Conservation (phyloP, 2,113 vertebrate genomes). For the Pardalotus punctatus region DNA sequence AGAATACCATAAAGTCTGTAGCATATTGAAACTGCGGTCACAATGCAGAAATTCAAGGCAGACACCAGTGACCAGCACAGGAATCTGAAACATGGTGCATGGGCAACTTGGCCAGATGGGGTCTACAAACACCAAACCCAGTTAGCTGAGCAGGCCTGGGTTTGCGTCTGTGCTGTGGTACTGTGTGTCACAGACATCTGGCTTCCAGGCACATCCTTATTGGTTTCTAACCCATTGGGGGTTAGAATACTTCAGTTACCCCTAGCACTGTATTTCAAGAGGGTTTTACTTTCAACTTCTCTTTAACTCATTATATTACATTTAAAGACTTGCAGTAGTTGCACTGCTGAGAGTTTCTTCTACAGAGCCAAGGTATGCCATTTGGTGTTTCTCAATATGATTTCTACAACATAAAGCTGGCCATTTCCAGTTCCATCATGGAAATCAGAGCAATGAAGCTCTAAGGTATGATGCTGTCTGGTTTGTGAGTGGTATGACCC, state of each 20-base stretch:
- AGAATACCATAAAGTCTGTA: not conserved
- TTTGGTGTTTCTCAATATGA: not conserved
- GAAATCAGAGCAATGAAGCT: not conserved
- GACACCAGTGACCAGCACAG: not conserved
- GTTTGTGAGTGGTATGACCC: not conserved
- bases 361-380: not conserved
- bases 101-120: not conserved
- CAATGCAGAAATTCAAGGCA: not conserved
- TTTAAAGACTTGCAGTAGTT: not conserved
- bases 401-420: not conserved
- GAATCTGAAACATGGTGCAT: not conserved
- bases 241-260: not conserved
- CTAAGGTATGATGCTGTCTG: not conserved
- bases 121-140: not conserved
- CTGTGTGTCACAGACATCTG: not conserved
- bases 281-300: not conserved
- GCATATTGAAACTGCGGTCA: not conserved
- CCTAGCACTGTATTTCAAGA: not conserved
- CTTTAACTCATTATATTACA: not conserved
- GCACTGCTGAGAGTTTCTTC: not conserved
- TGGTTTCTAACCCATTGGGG: not conserved
- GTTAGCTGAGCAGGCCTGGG: not conserved
- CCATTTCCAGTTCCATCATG: not conserved
- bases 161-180: not conserved
- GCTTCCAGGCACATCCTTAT: not conserved